Percentiles rank a stretch among this genome's conserved stretches.
Evolutionary conservation across 37 sponge, comb jelly and placozoan species (phyloP).

Genomic region (Ephydatia muelleri): DNA sequence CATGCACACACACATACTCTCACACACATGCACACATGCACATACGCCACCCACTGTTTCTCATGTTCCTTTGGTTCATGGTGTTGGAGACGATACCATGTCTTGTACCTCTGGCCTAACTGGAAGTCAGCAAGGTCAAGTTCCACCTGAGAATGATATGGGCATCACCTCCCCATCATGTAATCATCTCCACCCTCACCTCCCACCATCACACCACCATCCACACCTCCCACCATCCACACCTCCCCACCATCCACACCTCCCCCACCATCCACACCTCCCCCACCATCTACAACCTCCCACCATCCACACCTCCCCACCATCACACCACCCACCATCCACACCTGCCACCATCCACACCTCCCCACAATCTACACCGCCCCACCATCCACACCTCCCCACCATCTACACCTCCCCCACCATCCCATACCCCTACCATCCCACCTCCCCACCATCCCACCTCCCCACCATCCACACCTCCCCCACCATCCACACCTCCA

Average conservation of each 20-base stretch:
- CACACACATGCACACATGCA: not conserved
- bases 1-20: not conserved
- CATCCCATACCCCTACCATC: too few species aligned
- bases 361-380: conserved; percentile 1
- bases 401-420: conserved; percentile 79
- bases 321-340: not conserved
- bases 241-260: not conserved
- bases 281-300: not conserved
- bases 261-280: not conserved
- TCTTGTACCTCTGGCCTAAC: conserved; percentile 70
- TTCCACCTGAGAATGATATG: conserved; percentile 33
- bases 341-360: not conserved
- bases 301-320: not conserved
- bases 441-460: too few species aligned
- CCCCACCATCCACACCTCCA: too few species aligned
- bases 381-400: conserved; percentile 32
- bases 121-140: conserved; percentile 67
- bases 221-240: not conserved
- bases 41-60: too few species aligned
- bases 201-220: not conserved
- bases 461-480: too few species aligned
- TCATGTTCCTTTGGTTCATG: conserved; percentile 55
- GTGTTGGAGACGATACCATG: conserved; percentile 76
- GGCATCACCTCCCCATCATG: not conserved
- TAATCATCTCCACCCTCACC: not conserved